phyloP scores from a whole-genome alignment of 2,113 vertebrate genomes.

The Gavia stellata region DNA sequence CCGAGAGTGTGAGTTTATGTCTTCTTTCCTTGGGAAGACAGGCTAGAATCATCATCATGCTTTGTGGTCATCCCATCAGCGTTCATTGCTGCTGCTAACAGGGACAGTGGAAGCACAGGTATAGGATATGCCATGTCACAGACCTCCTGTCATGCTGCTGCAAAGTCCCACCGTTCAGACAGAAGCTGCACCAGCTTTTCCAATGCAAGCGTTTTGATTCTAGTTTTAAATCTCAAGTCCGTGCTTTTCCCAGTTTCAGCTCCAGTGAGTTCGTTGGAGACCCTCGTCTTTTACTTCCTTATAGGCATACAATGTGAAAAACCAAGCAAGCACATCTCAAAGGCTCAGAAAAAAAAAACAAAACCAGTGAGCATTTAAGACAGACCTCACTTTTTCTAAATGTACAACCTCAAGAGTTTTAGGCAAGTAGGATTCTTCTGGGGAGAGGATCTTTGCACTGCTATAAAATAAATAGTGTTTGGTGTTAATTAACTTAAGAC shows the following conservation, averaged over 20 bases:
- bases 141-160: neutral
- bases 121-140: neutral
- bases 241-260: neutral
- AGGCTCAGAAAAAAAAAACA: neutral
- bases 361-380: neutral
- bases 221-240: neutral
- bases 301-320: neutral
- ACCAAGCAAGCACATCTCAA: neutral
- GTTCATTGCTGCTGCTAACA: rapidly evolving
- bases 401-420: neutral
- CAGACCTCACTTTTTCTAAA: neutral
- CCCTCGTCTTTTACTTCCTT: neutral
- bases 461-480: neutral
- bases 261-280: neutral
- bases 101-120: neutral
- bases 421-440: neutral
- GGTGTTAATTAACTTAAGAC: neutral
- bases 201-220: neutral
- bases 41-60: neutral
- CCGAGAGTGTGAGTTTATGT: neutral
- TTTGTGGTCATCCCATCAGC: neutral
- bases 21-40: neutral
- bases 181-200: neutral
- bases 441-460: neutral
- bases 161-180: neutral